Evolutionary conservation across 1,140 invertebrate species (phyloP).

Genomic region (Bilobella aurantiaca): DNA sequence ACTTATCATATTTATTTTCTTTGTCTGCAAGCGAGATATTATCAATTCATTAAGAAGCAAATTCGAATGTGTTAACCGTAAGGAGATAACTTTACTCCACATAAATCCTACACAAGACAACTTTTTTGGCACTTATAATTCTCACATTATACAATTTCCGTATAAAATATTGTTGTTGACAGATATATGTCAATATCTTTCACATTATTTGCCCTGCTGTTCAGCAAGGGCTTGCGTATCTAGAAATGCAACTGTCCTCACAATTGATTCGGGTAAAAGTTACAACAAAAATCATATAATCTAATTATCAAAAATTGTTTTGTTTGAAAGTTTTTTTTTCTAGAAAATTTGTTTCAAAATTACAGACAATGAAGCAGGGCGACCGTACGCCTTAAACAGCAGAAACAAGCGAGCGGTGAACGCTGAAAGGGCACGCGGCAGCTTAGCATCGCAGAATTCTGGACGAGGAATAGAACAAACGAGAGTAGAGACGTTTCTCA

Average conservation of each 20-base stretch:
- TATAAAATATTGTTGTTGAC: no score
- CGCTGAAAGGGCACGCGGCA: no score
- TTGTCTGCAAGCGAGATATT: not conserved
- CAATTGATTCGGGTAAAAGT: not conserved
- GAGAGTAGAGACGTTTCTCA: no score
- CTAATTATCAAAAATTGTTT: no score
- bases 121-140: not conserved
- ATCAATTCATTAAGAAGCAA: not conserved
- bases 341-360: not conserved
- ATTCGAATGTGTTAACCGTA: not conserved
- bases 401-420: no score
- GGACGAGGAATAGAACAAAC: no score
- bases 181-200: not conserved
- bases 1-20: not conserved
- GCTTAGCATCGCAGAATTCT: no score
- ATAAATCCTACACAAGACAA: no score
- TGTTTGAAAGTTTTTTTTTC: not conserved
- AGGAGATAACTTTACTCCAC: not conserved
- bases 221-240: not conserved
- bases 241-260: not conserved
- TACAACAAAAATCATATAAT: no score
- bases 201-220: not conserved
- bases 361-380: not conserved
- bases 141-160: no score
- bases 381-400: no score